Evolutionary conservation across 2,113 vertebrate genomes (phyloP), one percentile per base, ranked within the genome.

Genomic region (Thalassoma bifasciatum): DNA sequence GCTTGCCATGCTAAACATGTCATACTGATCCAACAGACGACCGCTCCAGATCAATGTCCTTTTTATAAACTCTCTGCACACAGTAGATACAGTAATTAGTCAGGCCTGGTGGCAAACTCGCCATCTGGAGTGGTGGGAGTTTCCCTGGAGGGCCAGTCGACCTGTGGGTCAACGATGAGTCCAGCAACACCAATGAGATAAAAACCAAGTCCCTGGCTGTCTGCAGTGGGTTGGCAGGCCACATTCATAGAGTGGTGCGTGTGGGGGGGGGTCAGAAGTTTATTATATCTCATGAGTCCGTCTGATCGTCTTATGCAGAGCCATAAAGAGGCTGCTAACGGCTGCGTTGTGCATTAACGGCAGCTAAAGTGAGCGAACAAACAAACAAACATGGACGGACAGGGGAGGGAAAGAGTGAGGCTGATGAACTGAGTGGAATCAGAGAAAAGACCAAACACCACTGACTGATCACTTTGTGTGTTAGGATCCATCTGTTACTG

Each of bases 51-150:
- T 85, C 44, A 22, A 50, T 63, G 58, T 68, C 47, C 49, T 60
- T 67, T 59, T 82, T 79, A 68, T 26, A 70, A 60, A 38, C 44
- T 46, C 16, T 70, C 26, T 81, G 23, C 54, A 58, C 70, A 72
- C 30, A 78, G 50, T 64, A 60, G 64, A 52, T 71, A 22, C 66
- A 60, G 69, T 69, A 82, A 86, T 88, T 86, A 88, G 76, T 74
- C 83, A 86, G 73, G 14, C 62, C 70, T 1, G 3, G 14, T 84
- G 74, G 75, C 69, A 70, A 84, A 67, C 51, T 50, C 52, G 62
- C 84, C 88, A 90, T 88, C 84, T 90, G 86, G 64, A 83, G 38
- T 60, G 23, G 82, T 85, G 62, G 68, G 81, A 76, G 81, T 81
- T 83, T 63, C 79, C 82, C 83, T 80, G 1, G 65, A 63, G 72